These are phyloP conservation scores for Conger conger DNA, from an alignment of 2,113 vertebrate species.

Conservation along the genomic window DNA sequence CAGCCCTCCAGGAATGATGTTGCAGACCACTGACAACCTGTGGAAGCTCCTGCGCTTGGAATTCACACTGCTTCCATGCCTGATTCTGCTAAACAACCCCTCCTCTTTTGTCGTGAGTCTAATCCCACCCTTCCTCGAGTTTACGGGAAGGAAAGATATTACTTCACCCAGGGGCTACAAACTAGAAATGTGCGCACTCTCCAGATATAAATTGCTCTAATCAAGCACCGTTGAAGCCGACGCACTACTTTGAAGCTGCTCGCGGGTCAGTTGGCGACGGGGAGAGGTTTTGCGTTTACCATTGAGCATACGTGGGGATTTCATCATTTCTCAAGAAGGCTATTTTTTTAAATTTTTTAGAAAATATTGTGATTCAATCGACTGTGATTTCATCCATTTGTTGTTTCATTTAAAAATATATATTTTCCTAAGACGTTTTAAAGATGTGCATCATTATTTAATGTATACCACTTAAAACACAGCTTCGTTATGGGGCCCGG, in stretches of 20 bases:
- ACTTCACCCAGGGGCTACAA: neutral
- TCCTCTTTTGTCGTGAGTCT: neutral
- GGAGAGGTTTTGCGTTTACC: neutral
- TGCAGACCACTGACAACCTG: neutral
- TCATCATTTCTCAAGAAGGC: neutral
- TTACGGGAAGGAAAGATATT: neutral
- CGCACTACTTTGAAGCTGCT: neutral
- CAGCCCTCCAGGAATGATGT: too few species aligned
- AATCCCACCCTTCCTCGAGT: neutral
- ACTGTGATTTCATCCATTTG: too few species aligned
- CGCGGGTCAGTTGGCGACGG: neutral
- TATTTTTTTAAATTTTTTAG: neutral
- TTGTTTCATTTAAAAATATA: too few species aligned
- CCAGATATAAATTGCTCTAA: neutral
- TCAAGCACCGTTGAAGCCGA: neutral
- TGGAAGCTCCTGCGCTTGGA: neutral
- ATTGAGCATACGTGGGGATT: neutral
- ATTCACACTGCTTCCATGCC: neutral
- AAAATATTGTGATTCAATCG: too few species aligned
- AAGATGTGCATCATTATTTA: neutral
- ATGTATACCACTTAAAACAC: neutral
- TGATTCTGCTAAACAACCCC: neutral
- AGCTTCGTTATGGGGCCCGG: neutral
- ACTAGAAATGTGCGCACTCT: neutral
- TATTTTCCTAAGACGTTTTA: too few species aligned